Base-by-base conservation (phyloP, 2,888 invertebrate species). In the Macrosiphum euphorbiae region DNA sequence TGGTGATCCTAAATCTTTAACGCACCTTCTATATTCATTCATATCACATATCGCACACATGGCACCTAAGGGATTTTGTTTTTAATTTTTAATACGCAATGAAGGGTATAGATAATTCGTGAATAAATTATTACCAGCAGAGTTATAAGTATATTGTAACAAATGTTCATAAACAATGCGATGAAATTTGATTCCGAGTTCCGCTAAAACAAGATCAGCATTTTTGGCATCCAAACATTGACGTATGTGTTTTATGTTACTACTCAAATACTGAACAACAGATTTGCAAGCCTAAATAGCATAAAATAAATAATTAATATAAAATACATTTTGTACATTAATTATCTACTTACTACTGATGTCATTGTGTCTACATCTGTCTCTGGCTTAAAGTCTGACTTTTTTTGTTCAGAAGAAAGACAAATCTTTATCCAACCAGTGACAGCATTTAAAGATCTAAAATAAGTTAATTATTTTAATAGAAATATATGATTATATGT, bases 21-120 rank as follows among this genome's bases (percentile, higher is more conserved):
- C 98, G 95, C 98, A 98, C 95, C 98, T 98, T 44, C 99, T 97
- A 96, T 99, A 99, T 96, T 99, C 99, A 95, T 99, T 99, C 95
- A 99, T 98, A 96, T 99, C 99, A 96, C 99, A 99, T 95, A 99
- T 99, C 4, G 98, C 98, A 96, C 99, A 98, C 98, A 99, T 99
- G 0, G 99, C 99, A 94, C 99, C 98, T 98, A 96, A 90, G 96
- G 87, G 47, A 92, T 78, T 44, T 44, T 20, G 8, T 67, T 92
- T 67, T 67, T 92, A 84, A 67, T 88, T 90, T 90, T 90, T 35
- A 67, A 28, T 78, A 78, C n/a, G 28, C 52, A 91, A 61, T 85
- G 41, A n/a, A 89, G 78, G 35, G 35, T n/a, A 67, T 67, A n/a
- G 16, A 67, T n/a, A n/a, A 67, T 67, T 67, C 26, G 47, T 20